These are phyloP conservation scores for Chionomys nivalis DNA, from an alignment of 2,113 vertebrate species.

Conservation along the genomic window DNA sequence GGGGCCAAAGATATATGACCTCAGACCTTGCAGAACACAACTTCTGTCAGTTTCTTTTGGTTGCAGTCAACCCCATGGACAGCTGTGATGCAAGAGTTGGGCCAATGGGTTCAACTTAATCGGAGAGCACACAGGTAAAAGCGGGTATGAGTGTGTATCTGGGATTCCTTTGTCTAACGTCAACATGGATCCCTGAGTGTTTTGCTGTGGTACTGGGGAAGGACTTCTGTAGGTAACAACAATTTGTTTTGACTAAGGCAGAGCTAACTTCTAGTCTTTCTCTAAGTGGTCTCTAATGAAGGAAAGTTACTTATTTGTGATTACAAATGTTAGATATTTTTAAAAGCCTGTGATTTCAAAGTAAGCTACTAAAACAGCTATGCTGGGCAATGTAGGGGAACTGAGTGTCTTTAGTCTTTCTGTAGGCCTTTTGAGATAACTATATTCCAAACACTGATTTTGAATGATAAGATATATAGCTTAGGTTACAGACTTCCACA, in stretches of 20 bases:
- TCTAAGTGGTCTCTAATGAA: background rate
- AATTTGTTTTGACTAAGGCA: background rate
- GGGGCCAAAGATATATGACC: background rate
- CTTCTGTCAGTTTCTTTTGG: background rate
- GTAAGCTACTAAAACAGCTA: background rate
- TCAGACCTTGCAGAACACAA: background rate
- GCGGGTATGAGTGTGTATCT: accelerated
- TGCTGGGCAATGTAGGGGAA: background rate
- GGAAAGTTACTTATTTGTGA: background rate
- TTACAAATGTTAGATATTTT: background rate
- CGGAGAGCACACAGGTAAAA: background rate
- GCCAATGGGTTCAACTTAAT: background rate
- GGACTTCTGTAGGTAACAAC: accelerated
- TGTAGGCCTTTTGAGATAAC: background rate
- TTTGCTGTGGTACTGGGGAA: background rate
- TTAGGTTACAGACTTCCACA: background rate
- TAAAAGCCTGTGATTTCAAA: background rate
- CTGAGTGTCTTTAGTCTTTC: background rate
- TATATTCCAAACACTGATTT: background rate
- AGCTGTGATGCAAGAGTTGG: background rate
- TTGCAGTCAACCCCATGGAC: accelerated
- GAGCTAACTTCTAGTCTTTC: background rate
- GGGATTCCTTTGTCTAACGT: background rate
- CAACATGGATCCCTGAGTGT: background rate
- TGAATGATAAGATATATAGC: background rate